Evolutionary conservation across 23 tunicate genomes (phyloP).

Genomic region (Halocynthia aurantium): DNA sequence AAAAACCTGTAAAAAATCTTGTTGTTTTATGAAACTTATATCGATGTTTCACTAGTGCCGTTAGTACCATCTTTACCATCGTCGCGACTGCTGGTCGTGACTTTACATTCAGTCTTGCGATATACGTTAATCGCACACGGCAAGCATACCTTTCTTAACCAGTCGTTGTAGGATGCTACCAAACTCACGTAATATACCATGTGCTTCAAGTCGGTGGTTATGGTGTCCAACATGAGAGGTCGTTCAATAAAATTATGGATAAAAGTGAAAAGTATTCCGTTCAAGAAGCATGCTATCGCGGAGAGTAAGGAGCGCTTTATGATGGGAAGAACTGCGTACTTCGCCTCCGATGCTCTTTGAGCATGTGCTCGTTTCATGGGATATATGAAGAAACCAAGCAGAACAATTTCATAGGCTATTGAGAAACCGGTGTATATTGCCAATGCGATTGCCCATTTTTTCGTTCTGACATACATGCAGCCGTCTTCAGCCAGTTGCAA

Average conservation of each 20-base stretch:
- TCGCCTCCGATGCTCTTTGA: conserved; percentile 1
- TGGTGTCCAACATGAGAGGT: conserved; percentile 21
- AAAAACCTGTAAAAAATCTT: too few relatives aligned
- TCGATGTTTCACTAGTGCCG: too few relatives aligned
- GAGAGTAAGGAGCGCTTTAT: conserved; percentile 4
- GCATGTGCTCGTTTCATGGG: conserved; percentile 14
- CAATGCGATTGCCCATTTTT: conserved; percentile 12
- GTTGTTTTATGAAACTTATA: too few relatives aligned
- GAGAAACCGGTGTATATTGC: conserved; percentile 22
- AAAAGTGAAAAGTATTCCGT: conserved; percentile 12
- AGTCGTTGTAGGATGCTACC: conserved; percentile 23
- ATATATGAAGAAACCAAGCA: conserved; percentile 25
- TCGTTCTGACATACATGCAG: conserved; percentile 16
- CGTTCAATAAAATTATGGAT: conserved; percentile 13
- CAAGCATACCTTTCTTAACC: conserved; percentile 7
- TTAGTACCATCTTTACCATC: too few relatives aligned
- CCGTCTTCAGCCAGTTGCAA: conserved; percentile 6
- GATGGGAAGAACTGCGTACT: conserved; percentile 12
- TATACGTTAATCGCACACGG: neutral
- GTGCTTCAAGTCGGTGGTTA: conserved; percentile 9
- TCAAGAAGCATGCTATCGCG: conserved; percentile 2
- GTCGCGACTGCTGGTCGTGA: too few relatives aligned
- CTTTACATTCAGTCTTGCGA: too few relatives aligned
- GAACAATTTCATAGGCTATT: conserved; percentile 3
- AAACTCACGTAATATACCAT: conserved; percentile 18